Percentiles rank a stretch among this genome's conserved stretches.
These are phyloP conservation scores for Bicyclus anynana DNA, from an alignment of 1,140 invertebrate species.

Conservation along the genomic window DNA sequence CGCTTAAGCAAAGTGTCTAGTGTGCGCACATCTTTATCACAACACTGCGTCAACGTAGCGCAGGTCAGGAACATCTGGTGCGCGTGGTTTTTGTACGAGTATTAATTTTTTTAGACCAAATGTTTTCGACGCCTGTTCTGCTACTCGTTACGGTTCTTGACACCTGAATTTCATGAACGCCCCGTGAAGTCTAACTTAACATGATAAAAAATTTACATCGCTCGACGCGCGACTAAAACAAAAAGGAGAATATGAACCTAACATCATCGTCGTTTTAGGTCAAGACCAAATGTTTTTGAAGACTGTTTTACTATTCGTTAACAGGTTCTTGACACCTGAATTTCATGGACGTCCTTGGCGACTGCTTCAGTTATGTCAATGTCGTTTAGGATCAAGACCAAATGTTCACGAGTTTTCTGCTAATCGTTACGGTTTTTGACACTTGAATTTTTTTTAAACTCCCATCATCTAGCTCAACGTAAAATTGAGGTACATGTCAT, in stretches of 20 bases:
- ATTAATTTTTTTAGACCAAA: conserved; percentile 23
- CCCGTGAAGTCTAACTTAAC: too few relatives aligned
- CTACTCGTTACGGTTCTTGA: conserved; percentile 11
- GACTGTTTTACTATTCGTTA: conserved; percentile 14
- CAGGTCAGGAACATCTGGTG: conserved; percentile 31
- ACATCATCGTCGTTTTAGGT: too few relatives aligned
- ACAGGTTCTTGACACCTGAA: conserved; percentile 8
- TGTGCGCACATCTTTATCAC: conserved; percentile 15
- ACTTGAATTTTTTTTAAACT: too few relatives aligned
- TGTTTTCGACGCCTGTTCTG: conserved; percentile 21
- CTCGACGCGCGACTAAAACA: too few relatives aligned
- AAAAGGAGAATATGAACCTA: too few relatives aligned
- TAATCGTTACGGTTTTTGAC: conserved; percentile 8
- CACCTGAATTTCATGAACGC: conserved; percentile 6
- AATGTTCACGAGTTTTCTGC: conserved; percentile 21
- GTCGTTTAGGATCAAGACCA: too few relatives aligned
- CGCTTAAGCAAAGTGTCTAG: not conserved
- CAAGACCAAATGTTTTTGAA: conserved; percentile 22
- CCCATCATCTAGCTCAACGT: too few relatives aligned
- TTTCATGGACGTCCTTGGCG: not conserved
- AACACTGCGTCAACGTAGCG: conserved; percentile 6
- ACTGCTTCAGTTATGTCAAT: too few relatives aligned
- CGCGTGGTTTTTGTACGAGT: conserved; percentile 21
- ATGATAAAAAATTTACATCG: too few relatives aligned
- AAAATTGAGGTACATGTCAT: too few relatives aligned